Conservation (phyloP, 1,140 invertebrate genomes). For the Chrysopa pallens region DNA sequence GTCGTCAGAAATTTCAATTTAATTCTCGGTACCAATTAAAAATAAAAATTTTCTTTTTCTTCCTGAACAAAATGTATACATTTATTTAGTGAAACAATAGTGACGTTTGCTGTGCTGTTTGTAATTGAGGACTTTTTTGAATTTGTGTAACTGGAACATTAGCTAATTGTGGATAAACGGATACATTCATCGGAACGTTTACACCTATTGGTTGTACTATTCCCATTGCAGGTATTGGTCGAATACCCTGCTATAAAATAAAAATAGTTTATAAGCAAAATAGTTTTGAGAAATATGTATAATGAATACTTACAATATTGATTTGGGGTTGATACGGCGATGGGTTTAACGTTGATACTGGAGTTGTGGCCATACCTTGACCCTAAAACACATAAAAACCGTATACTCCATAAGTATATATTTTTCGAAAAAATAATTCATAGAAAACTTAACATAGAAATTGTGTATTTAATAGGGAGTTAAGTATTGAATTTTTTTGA, state of each 20-base stretch:
- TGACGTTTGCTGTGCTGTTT: too few species aligned
- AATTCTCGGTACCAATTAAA: too few species aligned
- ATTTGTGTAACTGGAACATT: slow-evolving; percentile 14
- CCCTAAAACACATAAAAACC: background rate
- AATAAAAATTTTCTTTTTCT: too few species aligned
- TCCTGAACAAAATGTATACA: too few species aligned
- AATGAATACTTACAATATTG: background rate
- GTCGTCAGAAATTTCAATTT: too few species aligned
- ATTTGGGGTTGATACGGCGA: background rate
- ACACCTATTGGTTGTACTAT: slow-evolving; percentile 10
- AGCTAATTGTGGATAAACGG: slow-evolving; percentile 13
- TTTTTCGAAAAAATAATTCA: too few species aligned
- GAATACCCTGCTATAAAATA: slow-evolving; percentile 13
- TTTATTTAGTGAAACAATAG: too few species aligned
- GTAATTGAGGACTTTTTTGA: too few species aligned
- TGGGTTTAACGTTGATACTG: slow-evolving; percentile 5
- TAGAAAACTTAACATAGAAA: too few species aligned
- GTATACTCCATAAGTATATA: background rate
- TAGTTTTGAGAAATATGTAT: background rate
- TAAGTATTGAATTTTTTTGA: too few species aligned
- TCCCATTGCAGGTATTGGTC: slow-evolving; percentile 14
- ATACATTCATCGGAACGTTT: slow-evolving; percentile 6
- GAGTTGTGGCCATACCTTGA: slow-evolving; percentile 7
- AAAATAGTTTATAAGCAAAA: background rate
- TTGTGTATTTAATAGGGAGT: too few species aligned